Evolutionary conservation across 1,140 invertebrate species (phyloP), one percentile per base, ranked within the genome.

Genomic region (Bombus balteatus): DNA sequence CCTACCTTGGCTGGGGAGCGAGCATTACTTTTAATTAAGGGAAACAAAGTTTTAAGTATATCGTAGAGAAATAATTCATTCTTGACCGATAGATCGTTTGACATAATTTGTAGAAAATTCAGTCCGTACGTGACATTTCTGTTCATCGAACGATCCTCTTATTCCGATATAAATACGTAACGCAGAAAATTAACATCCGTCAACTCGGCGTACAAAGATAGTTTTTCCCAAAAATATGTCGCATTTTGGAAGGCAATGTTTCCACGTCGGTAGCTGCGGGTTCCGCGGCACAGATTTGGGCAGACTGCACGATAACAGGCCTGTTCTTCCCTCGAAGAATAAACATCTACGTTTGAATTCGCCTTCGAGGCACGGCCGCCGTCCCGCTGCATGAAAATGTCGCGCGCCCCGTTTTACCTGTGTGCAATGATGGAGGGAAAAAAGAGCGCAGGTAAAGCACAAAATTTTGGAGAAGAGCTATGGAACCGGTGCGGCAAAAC

Each of bases 371-470:
- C 37, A 34, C n/a, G 9, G 41, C 32, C 6, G 28, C n/a, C 41
- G 18, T n/a, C 32, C 68, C 41, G n/a, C 8, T 81, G 74, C 81
- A 71, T 74, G 85, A 70, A 88, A 89, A 88, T 68, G 77, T 62
- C 65, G 39, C 72, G 66, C 65, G 57, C 72, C 32, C 10, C 74
- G 73, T 70, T 89, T 76, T 81, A 74, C 15, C 57, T 81, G 87
- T 74, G 88, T 53, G 76, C 79, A 74, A 86, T 78, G 84, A 88
- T 81, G 59, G 59, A 28, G 47, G 18, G 73, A 76, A 70, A 81
- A 80, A 88, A 32, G 79, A 65, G 39, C 71, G 43, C 68, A 89
- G 84, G 83, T 89, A 89, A 89, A 89, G 88, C 87, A 85, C 15
- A 70, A 41, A 86, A 86, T 85, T 89, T 89, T 83, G 70, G 81